Percentiles rank a stretch among this genome's conserved stretches.
Conservation (phyloP, 2,797 vertebrate species). For the Ptychadena robeensis region DNA sequence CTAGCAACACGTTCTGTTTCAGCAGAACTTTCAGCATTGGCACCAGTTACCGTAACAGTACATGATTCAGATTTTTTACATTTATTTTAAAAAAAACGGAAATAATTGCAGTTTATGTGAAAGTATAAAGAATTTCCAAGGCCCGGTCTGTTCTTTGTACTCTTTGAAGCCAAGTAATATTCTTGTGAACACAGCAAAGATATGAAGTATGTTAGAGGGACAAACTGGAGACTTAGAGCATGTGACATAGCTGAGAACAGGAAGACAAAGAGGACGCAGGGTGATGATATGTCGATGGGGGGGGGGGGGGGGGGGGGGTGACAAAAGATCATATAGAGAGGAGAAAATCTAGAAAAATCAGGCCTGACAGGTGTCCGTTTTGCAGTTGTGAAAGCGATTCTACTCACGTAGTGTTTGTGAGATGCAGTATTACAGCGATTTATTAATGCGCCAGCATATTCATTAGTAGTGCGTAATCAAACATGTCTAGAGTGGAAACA, state of each 20-base stretch:
- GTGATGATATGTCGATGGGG: slow-evolving; percentile 2
- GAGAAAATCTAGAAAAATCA: not conserved
- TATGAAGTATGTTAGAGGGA: not conserved
- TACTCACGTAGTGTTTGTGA: slow-evolving; percentile 12
- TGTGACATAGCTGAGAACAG: slow-evolving; percentile 2
- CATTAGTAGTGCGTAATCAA: slow-evolving; percentile 10
- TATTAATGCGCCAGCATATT: slow-evolving; percentile 30
- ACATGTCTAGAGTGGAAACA: slow-evolving; percentile 12
- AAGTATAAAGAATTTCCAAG: slow-evolving; percentile 34
- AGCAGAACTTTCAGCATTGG: slow-evolving; percentile 15
- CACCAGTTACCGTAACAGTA: slow-evolving; percentile 23
- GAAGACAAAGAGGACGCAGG: not conserved
- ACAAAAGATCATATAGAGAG: not conserved
- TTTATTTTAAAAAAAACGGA: not conserved
- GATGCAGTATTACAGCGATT: slow-evolving; percentile 18
- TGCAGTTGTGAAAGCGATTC: slow-evolving; percentile 9
- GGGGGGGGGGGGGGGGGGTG: not conserved
- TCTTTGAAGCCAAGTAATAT: slow-evolving; percentile 16
- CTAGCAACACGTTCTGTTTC: slow-evolving; percentile 28
- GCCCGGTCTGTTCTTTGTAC: slow-evolving; percentile 40
- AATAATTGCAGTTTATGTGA: slow-evolving; percentile 29
- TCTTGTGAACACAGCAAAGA: not conserved
- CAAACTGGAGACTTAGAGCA: not conserved
- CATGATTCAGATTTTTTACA: not conserved
- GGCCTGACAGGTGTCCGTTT: not conserved